Evolutionary conservation across 2,888 invertebrate species (phyloP).

Genomic region (Andrena trimmerana): DNA sequence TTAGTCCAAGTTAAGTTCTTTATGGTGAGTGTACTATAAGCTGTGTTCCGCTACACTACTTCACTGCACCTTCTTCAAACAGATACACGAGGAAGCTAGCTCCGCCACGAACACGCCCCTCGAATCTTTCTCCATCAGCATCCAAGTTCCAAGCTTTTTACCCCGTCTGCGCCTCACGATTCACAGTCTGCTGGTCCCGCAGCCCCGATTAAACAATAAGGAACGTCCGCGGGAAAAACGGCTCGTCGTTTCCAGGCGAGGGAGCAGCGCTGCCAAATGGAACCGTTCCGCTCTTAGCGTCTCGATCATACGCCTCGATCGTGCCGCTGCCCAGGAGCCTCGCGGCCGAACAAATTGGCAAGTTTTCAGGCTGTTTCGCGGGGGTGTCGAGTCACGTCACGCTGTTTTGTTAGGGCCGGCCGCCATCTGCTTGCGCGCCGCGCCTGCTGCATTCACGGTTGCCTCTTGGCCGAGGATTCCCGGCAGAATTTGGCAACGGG

Average conservation of each 20-base stretch:
- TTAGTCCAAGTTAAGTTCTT: no score
- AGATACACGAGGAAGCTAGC: no score
- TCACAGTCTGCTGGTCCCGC: background rate
- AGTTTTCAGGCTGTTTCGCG: constrained; percentile 44
- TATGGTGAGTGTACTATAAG: no score
- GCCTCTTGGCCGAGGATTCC: constrained; percentile 49
- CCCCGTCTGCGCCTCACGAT: background rate
- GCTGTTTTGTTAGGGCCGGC: constrained; percentile 39
- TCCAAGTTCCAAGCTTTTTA: background rate
- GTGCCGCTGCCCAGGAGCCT: background rate
- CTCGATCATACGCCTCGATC: constrained; percentile 35
- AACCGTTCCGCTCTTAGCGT: constrained; percentile 8
- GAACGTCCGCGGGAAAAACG: constrained; percentile 22
- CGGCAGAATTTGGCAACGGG: constrained; percentile 63
- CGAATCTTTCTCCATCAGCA: no score
- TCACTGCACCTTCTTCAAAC: no score
- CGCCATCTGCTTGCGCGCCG: constrained; percentile 29
- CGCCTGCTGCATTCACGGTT: constrained; percentile 40
- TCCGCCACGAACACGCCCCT: no score
- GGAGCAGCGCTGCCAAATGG: constrained; percentile 37
- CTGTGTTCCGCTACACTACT: no score
- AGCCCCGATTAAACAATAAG: constrained; percentile 36
- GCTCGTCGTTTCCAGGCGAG: background rate
- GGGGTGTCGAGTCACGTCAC: constrained; percentile 35
- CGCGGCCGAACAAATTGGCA: constrained; percentile 52